Conservation (phyloP, 1,140 invertebrate genomes). For the Caenorhabditis remanei region DNA sequence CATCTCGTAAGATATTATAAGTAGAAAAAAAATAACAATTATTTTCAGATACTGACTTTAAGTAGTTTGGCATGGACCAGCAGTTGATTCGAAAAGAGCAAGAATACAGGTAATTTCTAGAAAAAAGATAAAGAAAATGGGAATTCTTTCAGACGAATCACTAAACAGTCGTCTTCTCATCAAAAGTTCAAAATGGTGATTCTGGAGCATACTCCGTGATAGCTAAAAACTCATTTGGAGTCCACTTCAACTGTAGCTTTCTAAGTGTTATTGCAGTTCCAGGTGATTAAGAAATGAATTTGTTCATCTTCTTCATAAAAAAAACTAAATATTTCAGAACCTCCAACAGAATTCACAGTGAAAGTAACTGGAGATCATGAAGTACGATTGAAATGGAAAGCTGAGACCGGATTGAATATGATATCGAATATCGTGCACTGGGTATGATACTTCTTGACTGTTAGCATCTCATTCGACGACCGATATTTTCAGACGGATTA, state of each 20-base stretch:
- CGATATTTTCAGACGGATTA: not conserved
- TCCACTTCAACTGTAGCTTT: slow-evolving; percentile 54
- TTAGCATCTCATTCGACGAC: not conserved
- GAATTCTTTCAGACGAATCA: slow-evolving; percentile 19
- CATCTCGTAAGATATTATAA: not conserved
- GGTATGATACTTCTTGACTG: not conserved
- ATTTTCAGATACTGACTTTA: slow-evolving; percentile 26
- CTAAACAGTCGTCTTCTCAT: slow-evolving; percentile 39
- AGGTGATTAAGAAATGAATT: not conserved
- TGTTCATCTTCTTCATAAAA: too few species aligned
- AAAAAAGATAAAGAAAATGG: not conserved
- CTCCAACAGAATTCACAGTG: slow-evolving; percentile 20
- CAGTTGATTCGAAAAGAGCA: slow-evolving; percentile 40
- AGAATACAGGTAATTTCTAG: slow-evolving; percentile 20
- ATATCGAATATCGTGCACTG: not conserved
- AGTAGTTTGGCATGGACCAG: slow-evolving; percentile 54
- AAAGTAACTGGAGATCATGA: slow-evolving; percentile 28
- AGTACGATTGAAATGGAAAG: slow-evolving; percentile 40
- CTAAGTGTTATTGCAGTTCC: slow-evolving; percentile 46
- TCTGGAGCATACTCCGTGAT: slow-evolving; percentile 59
- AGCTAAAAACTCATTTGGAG: slow-evolving; percentile 57
- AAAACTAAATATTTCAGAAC: not conserved
- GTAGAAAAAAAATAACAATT: not conserved
- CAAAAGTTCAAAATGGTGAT: slow-evolving; percentile 28
- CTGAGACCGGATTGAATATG: slow-evolving; percentile 1